Conservation (phyloP, 2,888 invertebrate species). For the Tipula lateralis region DNA sequence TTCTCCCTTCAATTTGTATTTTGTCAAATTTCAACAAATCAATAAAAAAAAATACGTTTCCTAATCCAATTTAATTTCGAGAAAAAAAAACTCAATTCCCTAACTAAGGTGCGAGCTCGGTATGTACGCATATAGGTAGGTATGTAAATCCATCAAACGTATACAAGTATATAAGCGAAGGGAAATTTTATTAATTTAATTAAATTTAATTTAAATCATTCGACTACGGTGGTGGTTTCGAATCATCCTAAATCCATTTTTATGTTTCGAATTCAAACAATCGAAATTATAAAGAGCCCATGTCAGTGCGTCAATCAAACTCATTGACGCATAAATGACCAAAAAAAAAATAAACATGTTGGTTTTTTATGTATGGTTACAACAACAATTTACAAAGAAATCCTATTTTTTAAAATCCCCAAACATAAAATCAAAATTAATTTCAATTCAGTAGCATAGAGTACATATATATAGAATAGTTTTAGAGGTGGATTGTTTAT, state of each 20-base stretch:
- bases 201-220: neutral
- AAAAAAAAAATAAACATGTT: neutral
- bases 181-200: neutral
- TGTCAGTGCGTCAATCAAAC: neutral
- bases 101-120: too few species aligned
- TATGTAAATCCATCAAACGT: neutral
- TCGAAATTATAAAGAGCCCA: neutral
- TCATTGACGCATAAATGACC: conserved; percentile 15
- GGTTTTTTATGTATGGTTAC: neutral
- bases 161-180: neutral
- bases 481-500: neutral
- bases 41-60: neutral
- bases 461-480: neutral
- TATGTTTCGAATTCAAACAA: neutral
- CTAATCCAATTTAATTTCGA: neutral
- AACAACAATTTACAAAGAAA: neutral
- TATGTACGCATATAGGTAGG: neutral
- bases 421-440: neutral
- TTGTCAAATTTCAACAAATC: neutral
- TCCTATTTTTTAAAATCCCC: neutral
- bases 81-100: neutral
- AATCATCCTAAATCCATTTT: neutral
- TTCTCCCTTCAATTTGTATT: neutral
- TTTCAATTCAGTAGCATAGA: neutral
- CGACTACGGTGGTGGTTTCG: neutral